phyloP scores from a whole-genome alignment of 2,888 invertebrate species.

The Mayetiola destructor region DNA sequence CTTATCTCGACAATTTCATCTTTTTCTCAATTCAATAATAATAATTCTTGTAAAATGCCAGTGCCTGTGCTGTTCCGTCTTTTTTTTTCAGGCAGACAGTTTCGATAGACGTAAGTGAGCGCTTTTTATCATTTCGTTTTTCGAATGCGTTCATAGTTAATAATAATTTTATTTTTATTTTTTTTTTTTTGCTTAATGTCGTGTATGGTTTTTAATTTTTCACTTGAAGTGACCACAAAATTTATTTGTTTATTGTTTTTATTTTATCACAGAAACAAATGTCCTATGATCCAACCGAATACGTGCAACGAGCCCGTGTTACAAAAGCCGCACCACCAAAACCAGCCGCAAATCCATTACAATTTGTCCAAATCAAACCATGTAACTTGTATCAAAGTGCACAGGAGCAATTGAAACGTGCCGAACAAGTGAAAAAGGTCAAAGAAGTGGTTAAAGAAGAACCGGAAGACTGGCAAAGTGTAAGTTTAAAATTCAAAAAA shows the following conservation, averaged over 20 bases:
- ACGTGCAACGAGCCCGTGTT: constrained; percentile 39
- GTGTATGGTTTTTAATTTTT: neutral
- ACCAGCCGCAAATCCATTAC: constrained; percentile 73
- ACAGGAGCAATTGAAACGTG: constrained; percentile 69
- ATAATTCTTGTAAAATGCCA: too few relatives aligned
- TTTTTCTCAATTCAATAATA: too few relatives aligned
- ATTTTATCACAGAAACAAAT: constrained; percentile 24
- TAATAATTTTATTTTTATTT: neutral
- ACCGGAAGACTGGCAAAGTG: constrained; percentile 85
- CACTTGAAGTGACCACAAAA: too few relatives aligned
- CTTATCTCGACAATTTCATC: too few relatives aligned
- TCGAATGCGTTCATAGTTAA: neutral
- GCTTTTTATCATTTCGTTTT: too few relatives aligned
- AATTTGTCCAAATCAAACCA: constrained; percentile 81
- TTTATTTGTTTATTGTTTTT: neutral
- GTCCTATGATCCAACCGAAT: constrained; percentile 33
- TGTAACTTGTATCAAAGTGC: constrained; percentile 73
- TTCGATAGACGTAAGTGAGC: too few relatives aligned
- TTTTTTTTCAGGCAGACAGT: too few relatives aligned
- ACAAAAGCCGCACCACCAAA: constrained; percentile 63
- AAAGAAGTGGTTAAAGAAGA: constrained; percentile 68
- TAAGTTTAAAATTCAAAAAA: too few relatives aligned
- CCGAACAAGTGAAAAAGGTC: constrained; percentile 69
- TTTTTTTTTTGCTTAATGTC: neutral
- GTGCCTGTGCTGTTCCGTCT: too few relatives aligned